These are phyloP conservation scores for Conistra vaccinii DNA, from an alignment of 2,888 invertebrate species.

Conservation along the genomic window DNA sequence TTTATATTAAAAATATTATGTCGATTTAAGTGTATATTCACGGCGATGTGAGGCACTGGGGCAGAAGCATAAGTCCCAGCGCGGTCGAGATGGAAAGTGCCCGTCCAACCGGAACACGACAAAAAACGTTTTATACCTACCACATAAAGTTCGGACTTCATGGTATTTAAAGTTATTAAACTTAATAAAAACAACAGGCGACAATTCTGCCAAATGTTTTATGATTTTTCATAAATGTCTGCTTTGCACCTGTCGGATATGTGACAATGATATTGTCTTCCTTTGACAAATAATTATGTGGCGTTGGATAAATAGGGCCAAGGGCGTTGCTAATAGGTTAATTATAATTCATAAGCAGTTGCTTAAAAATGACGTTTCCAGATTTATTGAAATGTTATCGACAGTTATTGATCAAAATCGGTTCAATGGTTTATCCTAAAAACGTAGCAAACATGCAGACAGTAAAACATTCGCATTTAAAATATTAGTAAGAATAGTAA, in stretches of 20 bases:
- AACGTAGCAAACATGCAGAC: background rate
- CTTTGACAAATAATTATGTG: background rate
- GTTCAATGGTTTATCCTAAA: background rate
- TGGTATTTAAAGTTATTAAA: background rate
- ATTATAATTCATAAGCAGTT: no score
- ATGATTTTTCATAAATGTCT: background rate
- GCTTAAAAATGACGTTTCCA: background rate
- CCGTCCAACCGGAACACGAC: slow-evolving; percentile 38
- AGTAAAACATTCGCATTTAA: slow-evolving; percentile 4
- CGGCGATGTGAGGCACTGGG: slow-evolving; percentile 45
- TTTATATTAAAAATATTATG: background rate
- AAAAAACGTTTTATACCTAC: slow-evolving; percentile 9
- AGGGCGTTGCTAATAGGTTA: no score
- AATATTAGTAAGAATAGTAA: background rate
- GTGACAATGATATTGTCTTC: background rate
- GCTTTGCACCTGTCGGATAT: background rate
- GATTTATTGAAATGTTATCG: background rate
- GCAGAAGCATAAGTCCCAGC: slow-evolving; percentile 33
- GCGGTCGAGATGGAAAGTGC: slow-evolving; percentile 62
- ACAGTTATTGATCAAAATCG: slow-evolving; percentile 5
- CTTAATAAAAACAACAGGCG: background rate
- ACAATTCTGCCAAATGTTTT: background rate
- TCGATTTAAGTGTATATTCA: background rate
- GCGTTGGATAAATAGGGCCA: background rate
- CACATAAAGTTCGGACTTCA: slow-evolving; percentile 17